These are phyloP conservation scores for Polymixis flavicincta DNA, from an alignment of 2,888 invertebrate species.

Conservation along the genomic window DNA sequence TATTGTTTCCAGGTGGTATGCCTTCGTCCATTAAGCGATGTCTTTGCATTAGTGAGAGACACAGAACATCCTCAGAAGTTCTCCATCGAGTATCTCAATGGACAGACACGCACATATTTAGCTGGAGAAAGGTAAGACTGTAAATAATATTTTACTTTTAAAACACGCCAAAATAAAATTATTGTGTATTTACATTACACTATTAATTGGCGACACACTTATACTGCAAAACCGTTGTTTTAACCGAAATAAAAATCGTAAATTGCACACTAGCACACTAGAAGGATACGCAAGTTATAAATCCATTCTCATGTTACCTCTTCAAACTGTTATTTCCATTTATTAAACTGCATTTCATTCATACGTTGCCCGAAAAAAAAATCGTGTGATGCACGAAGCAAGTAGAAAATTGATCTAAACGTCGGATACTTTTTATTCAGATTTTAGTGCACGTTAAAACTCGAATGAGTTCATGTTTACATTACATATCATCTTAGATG, in stretches of 20 bases:
- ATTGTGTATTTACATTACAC: background rate
- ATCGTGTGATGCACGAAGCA: too few relatives aligned
- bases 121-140: conserved; percentile 95
- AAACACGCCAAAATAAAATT: background rate
- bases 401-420: too few relatives aligned
- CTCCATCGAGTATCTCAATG: conserved; percentile 98
- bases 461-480: too few relatives aligned
- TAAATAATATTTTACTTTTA: background rate
- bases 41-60: conserved; percentile 97
- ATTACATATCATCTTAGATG: too few relatives aligned
- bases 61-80: conserved; percentile 98
- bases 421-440: too few relatives aligned
- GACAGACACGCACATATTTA: conserved; percentile 96
- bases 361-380: too few relatives aligned
- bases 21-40: conserved; percentile 94
- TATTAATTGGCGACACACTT: background rate
- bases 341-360: too few relatives aligned
- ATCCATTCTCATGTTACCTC: too few relatives aligned
- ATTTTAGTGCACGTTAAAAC: too few relatives aligned
- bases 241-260: background rate
- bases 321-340: too few relatives aligned
- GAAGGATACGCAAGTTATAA: too few relatives aligned
- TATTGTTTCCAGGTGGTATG: conserved; percentile 91
- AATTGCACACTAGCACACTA: too few relatives aligned
- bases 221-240: background rate